A percentile compares a stretch with the other conserved stretches of the same genome.
Evolutionary conservation across 1,140 invertebrate species (phyloP).

Genomic region (Dendroctonus ponderosae): DNA sequence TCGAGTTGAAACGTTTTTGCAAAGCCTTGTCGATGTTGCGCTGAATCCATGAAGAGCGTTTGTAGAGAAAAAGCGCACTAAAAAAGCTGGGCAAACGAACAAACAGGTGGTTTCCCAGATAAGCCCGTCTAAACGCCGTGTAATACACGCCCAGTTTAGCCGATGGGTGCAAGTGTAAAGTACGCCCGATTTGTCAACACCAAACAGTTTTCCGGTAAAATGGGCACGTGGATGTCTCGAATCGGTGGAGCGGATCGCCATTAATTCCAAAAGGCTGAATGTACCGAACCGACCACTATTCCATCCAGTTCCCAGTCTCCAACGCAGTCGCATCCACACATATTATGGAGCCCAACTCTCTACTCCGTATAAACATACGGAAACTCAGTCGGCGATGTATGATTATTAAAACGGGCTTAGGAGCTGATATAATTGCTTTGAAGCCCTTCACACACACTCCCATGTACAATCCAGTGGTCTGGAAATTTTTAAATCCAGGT

Average conservation of each 20-base stretch:
- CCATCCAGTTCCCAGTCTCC: constrained; percentile 4
- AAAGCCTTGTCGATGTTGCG: too few relatives aligned
- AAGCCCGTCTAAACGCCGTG: constrained; percentile 4
- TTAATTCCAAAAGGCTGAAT: constrained; percentile 42
- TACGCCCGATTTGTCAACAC: constrained; percentile 48
- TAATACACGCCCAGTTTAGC: constrained; percentile 37
- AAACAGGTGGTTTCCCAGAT: constrained; percentile 18
- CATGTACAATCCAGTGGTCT: too few relatives aligned
- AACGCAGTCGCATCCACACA: constrained; percentile 5
- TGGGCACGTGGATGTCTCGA: constrained; percentile 40
- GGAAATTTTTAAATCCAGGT: too few relatives aligned
- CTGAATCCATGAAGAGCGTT: too few relatives aligned
- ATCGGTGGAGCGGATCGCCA: constrained; percentile 34
- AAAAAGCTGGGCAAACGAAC: background rate
- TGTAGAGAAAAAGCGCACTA: too few relatives aligned
- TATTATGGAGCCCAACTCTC: background rate
- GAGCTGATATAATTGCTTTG: too few relatives aligned
- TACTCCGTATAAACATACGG: background rate
- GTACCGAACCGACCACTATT: constrained; percentile 11
- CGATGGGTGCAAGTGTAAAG: constrained; percentile 42
- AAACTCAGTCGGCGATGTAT: too few relatives aligned
- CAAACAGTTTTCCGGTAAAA: constrained; percentile 48
- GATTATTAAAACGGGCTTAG: too few relatives aligned
- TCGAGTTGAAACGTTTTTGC: too few relatives aligned
- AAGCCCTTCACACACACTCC: too few relatives aligned